Evolutionary conservation across 2,888 invertebrate genomes (phyloP), one percentile per base, ranked within the genome.

Genomic region (Pollenia angustigena): DNA sequence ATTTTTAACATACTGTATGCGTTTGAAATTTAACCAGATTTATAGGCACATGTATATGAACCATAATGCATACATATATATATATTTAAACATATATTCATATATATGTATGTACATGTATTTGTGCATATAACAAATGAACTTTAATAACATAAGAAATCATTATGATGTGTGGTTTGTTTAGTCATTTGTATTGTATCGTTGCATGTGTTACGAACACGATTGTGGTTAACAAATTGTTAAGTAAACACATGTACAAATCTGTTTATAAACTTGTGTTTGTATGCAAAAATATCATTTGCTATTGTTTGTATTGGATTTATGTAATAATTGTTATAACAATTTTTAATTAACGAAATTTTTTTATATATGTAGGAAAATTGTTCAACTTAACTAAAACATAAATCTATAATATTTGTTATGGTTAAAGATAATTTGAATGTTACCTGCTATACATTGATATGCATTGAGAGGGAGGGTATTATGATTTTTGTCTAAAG

Each of bases 91-190:
- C 1, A 66, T 60, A 11, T 56, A 16, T 23, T 23, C 3, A 23
- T 56, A 18, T 18, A 64, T 44, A 52, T 76, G 11, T 23, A 58
- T 46, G 7, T 46, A 66, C 58, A 42, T 18, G n/a, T 14, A 4
- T 66, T 40, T 82, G 50, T 62, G 48, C 56, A 48, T 64, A 44
- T 79, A 64, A 64, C 58, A 81, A 81, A 71, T 81, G 81, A 76
- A 85, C 76, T 81, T 72, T 76, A 78, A 80, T 68, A 52, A 80
- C 62, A 69, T 62, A 81, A 76, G 68, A 71, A 85, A 85, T 80
- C 23, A 81, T 81, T 58, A 60, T 85, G 66, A 72, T 71, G 64
- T 76, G 79, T 79, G 58, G 69, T 69, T 79, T 74, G 52, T 74
- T 78, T 50, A 72, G 56, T 76, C 76, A 71, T 74, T 74, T 69